Base-by-base conservation (phyloP, 1,140 invertebrate species). In the Leptinotarsa undecemlineata region DNA sequence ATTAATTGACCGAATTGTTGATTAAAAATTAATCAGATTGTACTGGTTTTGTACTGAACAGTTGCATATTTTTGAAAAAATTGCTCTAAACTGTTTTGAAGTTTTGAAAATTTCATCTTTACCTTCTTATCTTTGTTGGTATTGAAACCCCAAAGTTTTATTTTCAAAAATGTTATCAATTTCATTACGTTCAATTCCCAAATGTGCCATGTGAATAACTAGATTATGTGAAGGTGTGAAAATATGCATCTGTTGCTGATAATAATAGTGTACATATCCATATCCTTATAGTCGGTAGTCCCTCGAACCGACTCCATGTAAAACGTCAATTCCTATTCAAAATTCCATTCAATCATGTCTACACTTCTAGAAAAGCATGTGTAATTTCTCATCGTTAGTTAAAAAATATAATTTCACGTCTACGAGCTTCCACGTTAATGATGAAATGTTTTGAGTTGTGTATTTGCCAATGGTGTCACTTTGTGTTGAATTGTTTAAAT, bases 1-100 rank as follows among this genome's bases (percentile, higher is more conserved):
- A 81, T 79, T 81, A 81, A 81, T 82, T 82, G 80, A 79, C 77
- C 76, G 77, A 82, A 81, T 82, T 80, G 80, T 78, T 81, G 79
- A 81, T 81, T 82, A 81, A 81, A 81, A 80, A 68, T 82, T 80
- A 82, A 81, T 81, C 79, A 78, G 77, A 78, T 57, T 57, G 51
- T 57, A 57, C 51, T 57, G 51, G 51, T 78, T 78, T 74, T 51
- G 51, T 71, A 78, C 21, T 74, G 72, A 8, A 73, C 70, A 73
- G 73, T 67, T 74, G 68, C 67, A 75, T 74, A 75, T 72, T 74
- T 72, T 72, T 66, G 61, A 15, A 19, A 48, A 33, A 48, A 68
- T 69, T 76, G 72, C 14, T 11, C 33, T 8, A 42, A 42, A 42
- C 33, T 42, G 33, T 42, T 42, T 42, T 13, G 19, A 19, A 68